These are phyloP conservation scores for Iphiclides podalirius DNA, from an alignment of 2,888 invertebrate genomes.

Conservation along the genomic window DNA sequence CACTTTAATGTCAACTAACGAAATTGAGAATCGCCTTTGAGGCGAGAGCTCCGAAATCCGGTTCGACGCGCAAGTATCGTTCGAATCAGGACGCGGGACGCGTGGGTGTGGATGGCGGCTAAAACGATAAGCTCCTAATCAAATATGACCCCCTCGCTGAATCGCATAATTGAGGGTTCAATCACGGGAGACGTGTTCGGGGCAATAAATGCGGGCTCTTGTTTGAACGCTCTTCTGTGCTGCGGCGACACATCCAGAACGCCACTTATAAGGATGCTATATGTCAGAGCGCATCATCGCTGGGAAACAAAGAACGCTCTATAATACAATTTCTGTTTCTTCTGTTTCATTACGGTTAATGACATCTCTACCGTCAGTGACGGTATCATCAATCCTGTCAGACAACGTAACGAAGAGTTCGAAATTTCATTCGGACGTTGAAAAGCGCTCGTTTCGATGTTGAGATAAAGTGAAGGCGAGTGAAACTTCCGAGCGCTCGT, in stretches of 20 bases:
- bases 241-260: slow-evolving; percentile 51
- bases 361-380: no score
- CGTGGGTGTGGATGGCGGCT: slow-evolving; percentile 61
- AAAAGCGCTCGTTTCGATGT: no score
- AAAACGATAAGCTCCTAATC: slow-evolving; percentile 77
- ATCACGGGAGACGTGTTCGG: slow-evolving; percentile 67
- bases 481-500: no score
- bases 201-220: slow-evolving; percentile 40
- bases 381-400: no score
- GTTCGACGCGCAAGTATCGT: slow-evolving; percentile 42
- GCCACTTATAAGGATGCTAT: no score
- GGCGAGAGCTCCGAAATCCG: slow-evolving; percentile 45
- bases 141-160: slow-evolving; percentile 77
- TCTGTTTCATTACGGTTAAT: no score
- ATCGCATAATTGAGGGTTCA: slow-evolving; percentile 76
- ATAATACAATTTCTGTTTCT: no score
- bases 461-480: no score
- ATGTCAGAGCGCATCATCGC: slow-evolving; percentile 34
- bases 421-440: no score
- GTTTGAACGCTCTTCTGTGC: slow-evolving; percentile 67
- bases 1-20: slow-evolving; percentile 52
- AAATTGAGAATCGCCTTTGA: slow-evolving; percentile 43
- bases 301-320: no score
- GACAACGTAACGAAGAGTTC: no score
- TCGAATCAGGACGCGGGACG: no score